Conservation (phyloP, 2,888 invertebrate species). For the Acleris literana region DNA sequence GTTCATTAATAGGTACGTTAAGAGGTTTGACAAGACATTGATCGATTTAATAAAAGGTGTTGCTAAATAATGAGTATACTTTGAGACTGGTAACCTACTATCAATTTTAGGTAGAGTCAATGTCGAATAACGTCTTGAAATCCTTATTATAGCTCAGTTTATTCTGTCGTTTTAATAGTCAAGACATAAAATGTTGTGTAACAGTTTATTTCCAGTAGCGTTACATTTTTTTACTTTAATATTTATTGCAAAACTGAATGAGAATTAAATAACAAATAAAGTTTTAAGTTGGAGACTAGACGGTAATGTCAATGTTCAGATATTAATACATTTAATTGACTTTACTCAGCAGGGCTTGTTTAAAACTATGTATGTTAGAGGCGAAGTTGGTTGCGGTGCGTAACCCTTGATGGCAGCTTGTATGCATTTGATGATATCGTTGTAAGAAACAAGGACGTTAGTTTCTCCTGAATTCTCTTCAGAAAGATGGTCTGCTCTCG, state of each 20-base stretch:
- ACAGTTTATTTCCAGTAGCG: conserved; percentile 29
- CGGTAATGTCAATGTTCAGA: conserved; percentile 15
- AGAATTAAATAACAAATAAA: conserved; percentile 36
- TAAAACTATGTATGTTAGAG: conserved; percentile 68
- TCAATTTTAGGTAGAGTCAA: background rate
- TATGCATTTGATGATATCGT: conserved; percentile 66
- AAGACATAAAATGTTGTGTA: conserved; percentile 3
- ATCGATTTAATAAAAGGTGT: conserved; percentile 46
- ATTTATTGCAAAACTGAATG: conserved; percentile 36
- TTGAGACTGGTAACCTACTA: background rate
- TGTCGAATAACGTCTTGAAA: too few relatives aligned
- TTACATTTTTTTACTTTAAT: conserved; percentile 7
- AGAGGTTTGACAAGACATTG: conserved; percentile 56
- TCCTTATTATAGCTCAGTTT: background rate
- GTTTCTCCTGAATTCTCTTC: conserved; percentile 35
- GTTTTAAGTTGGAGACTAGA: conserved; percentile 53
- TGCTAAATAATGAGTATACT: background rate
- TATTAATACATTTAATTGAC: conserved; percentile 6
- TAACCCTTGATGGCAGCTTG: conserved; percentile 55
- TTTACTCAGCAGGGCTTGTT: conserved; percentile 55
- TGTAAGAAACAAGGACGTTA: conserved; percentile 51
- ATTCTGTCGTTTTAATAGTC: background rate
- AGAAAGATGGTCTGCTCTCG: conserved; percentile 12
- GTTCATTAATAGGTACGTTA: conserved; percentile 45
- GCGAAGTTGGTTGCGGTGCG: conserved; percentile 51